Evolutionary conservation across 2,888 invertebrate genomes (phyloP).

Genomic region (Leptogaster cylindrica): DNA sequence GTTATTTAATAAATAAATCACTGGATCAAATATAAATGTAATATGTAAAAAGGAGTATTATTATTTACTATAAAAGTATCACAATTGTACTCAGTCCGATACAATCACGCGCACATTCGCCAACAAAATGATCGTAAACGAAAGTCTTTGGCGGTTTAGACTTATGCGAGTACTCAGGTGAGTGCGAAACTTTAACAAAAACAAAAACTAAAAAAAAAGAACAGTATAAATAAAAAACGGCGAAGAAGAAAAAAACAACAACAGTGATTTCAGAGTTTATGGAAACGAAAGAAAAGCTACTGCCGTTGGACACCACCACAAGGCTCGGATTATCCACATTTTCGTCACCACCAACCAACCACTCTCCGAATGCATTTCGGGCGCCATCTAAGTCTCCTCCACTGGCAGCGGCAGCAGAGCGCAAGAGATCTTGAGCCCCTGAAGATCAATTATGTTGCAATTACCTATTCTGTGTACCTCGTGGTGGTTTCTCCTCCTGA

Average conservation of each 20-base stretch:
- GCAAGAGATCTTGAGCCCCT: slow-evolving; percentile 20
- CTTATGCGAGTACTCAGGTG: slow-evolving; percentile 40
- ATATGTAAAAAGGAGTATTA: neutral
- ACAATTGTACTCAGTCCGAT: slow-evolving; percentile 51
- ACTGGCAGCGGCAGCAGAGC: neutral
- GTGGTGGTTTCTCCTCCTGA: slow-evolving; percentile 1
- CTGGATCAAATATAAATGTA: too few relatives aligned
- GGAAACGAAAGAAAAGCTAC: slow-evolving; percentile 30
- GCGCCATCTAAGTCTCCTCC: neutral
- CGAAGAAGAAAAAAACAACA: too few relatives aligned
- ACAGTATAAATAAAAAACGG: too few relatives aligned
- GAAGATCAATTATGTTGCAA: slow-evolving; percentile 36
- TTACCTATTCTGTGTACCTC: slow-evolving; percentile 9
- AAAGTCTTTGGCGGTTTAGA: slow-evolving; percentile 52
- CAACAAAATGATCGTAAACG: slow-evolving; percentile 63
- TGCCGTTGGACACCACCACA: slow-evolving; percentile 20
- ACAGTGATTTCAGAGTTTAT: slow-evolving; percentile 15
- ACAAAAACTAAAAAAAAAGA: slow-evolving; percentile 36
- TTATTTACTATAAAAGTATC: slow-evolving; percentile 24
- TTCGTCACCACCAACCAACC: slow-evolving; percentile 10
- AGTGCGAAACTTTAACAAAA: slow-evolving; percentile 24
- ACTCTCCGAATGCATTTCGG: slow-evolving; percentile 29
- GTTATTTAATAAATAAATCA: too few relatives aligned
- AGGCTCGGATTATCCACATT: slow-evolving; percentile 12
- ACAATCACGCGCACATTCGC: slow-evolving; percentile 62